Evolutionary conservation across 2,888 invertebrate genomes (phyloP).

Genomic region (Hydroisotoma schaefferi): DNA sequence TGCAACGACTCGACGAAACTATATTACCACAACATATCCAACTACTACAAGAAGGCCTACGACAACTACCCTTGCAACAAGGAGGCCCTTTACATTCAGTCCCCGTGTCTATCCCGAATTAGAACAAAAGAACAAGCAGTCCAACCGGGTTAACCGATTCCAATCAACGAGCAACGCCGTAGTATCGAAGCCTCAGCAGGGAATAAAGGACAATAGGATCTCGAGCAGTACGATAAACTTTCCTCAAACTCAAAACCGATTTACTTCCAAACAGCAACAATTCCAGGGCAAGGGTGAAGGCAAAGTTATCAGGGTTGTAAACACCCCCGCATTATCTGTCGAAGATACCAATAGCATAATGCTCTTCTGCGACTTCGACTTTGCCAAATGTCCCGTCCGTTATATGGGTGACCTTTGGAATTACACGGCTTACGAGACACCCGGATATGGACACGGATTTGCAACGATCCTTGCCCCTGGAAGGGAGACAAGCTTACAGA

Average conservation of each 20-base stretch:
- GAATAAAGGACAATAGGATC: constrained; percentile 3
- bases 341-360: constrained; percentile 45
- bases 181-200: constrained; percentile 14
- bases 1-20: constrained; percentile 20
- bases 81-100: constrained; percentile 41
- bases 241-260: constrained; percentile 33
- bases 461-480: constrained; percentile 31
- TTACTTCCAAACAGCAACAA: constrained; percentile 5
- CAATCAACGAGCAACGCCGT: constrained; percentile 9
- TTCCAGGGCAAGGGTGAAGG: constrained; percentile 18
- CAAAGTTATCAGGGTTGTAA: constrained; percentile 34
- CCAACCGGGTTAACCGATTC: constrained; percentile 9
- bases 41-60: constrained; percentile 10
- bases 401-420: constrained; percentile 47
- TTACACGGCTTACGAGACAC: constrained; percentile 43
- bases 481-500: neutral
- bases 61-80: constrained; percentile 17
- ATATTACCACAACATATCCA: constrained; percentile 18
- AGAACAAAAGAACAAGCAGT: constrained; percentile 12
- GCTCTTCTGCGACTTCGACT: constrained; percentile 49
- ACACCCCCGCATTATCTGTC: constrained; percentile 42
- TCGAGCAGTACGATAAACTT: constrained; percentile 28
- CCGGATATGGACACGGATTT: constrained; percentile 47
- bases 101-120: constrained; percentile 28
- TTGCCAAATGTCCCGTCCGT: constrained; percentile 47